Evolutionary conservation across 2,888 invertebrate genomes (phyloP).

Genomic region (Tenthredo distinguenda): DNA sequence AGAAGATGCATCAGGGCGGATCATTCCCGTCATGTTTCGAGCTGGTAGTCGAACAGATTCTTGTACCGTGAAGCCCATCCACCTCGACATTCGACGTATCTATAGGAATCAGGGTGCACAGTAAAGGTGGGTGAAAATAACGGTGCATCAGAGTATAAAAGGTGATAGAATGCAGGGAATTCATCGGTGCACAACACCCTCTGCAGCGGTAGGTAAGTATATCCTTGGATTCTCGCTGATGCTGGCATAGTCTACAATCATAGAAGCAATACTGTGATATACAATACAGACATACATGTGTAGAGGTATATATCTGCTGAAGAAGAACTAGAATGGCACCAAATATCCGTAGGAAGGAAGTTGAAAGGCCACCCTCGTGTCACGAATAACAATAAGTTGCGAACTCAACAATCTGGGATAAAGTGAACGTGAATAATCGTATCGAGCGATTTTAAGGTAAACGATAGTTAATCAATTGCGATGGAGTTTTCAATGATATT

Average conservation of each 20-base stretch:
- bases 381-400: slow-evolving; percentile 3
- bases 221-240: slow-evolving; percentile 13
- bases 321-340: neutral
- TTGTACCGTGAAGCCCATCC: slow-evolving; percentile 14
- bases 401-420: neutral
- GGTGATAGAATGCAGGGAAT: slow-evolving; percentile 1
- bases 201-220: neutral
- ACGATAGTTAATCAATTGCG: neutral
- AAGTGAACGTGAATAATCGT: neutral
- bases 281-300: neutral
- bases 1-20: neutral
- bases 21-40: neutral
- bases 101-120: neutral
- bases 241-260: neutral
- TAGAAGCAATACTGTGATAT: neutral
- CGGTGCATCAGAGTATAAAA: neutral
- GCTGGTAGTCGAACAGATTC: neutral
- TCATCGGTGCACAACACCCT: neutral
- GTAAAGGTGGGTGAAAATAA: neutral
- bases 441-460: neutral
- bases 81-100: neutral
- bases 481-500: neutral
- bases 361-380: neutral
- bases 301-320: neutral
- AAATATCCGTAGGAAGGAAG: slow-evolving; percentile 25